These are phyloP conservation scores for Clarias batrachus DNA, from an alignment of 2,113 vertebrate species.

Conservation along the genomic window DNA sequence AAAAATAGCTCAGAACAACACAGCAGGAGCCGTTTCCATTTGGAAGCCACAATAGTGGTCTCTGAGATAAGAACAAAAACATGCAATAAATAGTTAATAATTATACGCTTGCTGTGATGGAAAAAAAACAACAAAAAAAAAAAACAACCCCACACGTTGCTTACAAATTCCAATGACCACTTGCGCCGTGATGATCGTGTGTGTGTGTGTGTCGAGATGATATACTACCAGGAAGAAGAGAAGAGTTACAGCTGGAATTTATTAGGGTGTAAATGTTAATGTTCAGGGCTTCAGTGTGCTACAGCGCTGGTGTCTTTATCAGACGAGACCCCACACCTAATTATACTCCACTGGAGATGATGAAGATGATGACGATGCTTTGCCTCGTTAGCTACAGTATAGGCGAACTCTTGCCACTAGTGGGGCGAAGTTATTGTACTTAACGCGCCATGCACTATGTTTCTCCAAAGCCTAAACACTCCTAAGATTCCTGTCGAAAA, in stretches of 20 bases:
- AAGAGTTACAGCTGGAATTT: conserved; percentile 26
- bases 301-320: conserved; percentile 29
- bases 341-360: neutral
- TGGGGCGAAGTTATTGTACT: too few relatives aligned
- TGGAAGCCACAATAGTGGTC: neutral
- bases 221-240: neutral
- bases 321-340: conserved; percentile 7
- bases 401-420: neutral
- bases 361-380: neutral
- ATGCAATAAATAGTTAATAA: conserved; percentile 7
- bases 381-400: neutral
- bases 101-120: neutral
- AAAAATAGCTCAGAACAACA: conserved; percentile 27
- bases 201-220: neutral
- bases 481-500: too few relatives aligned
- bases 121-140: neutral
- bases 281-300: neutral
- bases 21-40: neutral
- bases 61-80: neutral
- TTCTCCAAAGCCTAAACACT: too few relatives aligned
- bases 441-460: too few relatives aligned
- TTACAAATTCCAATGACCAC: neutral
- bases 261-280: conserved; percentile 33
- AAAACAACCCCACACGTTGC: neutral
- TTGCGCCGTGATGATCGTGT: neutral